Percentiles rank a stretch among this genome's conserved stretches.
Conservation (phyloP, 2,888 invertebrate genomes). For the Nebria salina region DNA sequence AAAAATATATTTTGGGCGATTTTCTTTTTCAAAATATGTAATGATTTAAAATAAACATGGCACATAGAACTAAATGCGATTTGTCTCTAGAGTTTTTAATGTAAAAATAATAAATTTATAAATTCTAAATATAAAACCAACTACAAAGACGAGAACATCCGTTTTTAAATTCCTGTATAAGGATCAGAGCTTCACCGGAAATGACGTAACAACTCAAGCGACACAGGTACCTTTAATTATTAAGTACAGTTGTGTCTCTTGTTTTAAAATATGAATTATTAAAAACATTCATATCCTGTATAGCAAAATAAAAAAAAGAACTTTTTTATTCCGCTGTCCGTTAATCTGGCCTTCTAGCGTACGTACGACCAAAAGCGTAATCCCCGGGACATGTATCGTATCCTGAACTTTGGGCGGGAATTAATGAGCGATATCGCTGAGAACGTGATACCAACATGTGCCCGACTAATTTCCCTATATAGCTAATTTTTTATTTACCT, state of each 20-base stretch:
- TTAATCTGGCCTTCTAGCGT: background rate
- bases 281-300: background rate
- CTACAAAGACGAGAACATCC: too few species aligned
- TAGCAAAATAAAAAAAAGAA: background rate
- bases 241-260: conserved; percentile 3
- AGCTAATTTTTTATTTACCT: background rate
- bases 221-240: background rate
- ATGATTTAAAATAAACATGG: too few species aligned
- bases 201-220: conserved; percentile 7
- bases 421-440: background rate
- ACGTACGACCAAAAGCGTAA: background rate
- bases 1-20: too few species aligned
- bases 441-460: background rate
- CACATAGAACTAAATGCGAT: too few species aligned
- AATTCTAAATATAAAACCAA: too few species aligned
- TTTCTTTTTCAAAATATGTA: too few species aligned
- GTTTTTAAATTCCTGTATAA: background rate
- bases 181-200: background rate
- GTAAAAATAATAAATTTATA: too few species aligned
- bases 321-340: background rate
- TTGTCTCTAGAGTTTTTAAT: too few species aligned
- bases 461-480: background rate
- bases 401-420: background rate
- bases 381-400: background rate
- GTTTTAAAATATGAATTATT: conserved; percentile 15